phyloP scores from a whole-genome alignment of 92 coral and sea anemone species.

The Phenganax subtilis region DNA sequence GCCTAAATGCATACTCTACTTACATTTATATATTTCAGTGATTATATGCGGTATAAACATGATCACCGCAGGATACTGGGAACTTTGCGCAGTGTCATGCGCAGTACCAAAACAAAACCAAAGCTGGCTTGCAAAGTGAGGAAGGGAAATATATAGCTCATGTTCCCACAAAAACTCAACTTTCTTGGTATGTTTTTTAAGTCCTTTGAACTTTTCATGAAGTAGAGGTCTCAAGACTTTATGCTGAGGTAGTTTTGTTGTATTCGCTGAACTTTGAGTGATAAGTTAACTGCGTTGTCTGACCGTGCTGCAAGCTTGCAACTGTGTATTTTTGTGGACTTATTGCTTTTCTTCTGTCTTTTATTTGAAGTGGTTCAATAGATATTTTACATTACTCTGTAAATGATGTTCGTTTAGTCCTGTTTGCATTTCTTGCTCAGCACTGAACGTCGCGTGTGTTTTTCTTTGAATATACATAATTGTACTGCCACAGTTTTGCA shows the following conservation, averaged over 20 bases:
- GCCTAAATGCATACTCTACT: too few species aligned
- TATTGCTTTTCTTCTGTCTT: neutral
- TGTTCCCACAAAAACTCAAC: slow-evolving; percentile 1
- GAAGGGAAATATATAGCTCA: neutral
- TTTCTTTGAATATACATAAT: neutral
- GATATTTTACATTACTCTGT: neutral
- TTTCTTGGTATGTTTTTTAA: slow-evolving; percentile 10
- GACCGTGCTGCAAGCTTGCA: neutral
- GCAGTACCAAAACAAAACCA: slow-evolving; percentile 35
- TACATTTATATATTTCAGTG: too few species aligned
- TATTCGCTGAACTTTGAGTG: neutral
- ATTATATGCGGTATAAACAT: too few species aligned
- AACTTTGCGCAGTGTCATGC: slow-evolving; percentile 19
- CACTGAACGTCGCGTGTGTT: neutral
- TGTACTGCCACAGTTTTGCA: neutral
- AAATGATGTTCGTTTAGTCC: neutral
- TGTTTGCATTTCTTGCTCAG: neutral
- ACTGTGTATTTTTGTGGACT: neutral
- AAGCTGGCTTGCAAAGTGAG: slow-evolving; percentile 7
- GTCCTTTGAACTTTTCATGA: neutral
- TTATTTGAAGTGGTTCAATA: neutral
- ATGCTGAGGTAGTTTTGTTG: slow-evolving; percentile 23
- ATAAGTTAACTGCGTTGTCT: slow-evolving; percentile 12
- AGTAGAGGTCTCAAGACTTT: slow-evolving; percentile 27
- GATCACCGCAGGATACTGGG: slow-evolving; percentile 3